A percentile compares a stretch with the other conserved stretches of the same genome.
Conservation (phyloP, 1,140 invertebrate species). For the Cydia strobilella region DNA sequence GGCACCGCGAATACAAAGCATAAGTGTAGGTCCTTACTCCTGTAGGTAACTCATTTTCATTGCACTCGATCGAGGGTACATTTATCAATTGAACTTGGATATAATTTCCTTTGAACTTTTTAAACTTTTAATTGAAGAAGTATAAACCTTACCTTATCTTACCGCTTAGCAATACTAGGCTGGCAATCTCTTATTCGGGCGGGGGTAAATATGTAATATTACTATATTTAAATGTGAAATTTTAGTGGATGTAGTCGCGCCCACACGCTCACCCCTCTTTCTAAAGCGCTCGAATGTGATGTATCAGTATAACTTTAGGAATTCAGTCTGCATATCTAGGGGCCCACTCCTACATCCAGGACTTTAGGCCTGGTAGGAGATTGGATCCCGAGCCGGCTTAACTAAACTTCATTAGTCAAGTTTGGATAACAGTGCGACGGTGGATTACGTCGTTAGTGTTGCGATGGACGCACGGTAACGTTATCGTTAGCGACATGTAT, state of each 20-base stretch:
- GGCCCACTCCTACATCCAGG: slow-evolving; percentile 35
- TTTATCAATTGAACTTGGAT: no score
- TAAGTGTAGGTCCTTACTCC: background rate
- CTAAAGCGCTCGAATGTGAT: background rate
- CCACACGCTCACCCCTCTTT: background rate
- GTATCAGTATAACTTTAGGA: background rate
- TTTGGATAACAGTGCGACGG: slow-evolving; percentile 53
- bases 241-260: no score
- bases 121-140: no score
- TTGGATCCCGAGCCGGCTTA: slow-evolving; percentile 58
- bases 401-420: slow-evolving; percentile 66
- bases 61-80: no score
- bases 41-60: no score
- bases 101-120: no score
- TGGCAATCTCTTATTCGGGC: no score
- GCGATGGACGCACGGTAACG: slow-evolving; percentile 14
- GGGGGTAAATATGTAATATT: no score
- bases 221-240: no score
- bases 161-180: background rate
- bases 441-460: slow-evolving; percentile 44
- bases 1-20: background rate
- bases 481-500: background rate
- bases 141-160: no score
- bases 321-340: slow-evolving; percentile 37
- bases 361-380: slow-evolving; percentile 52